Percentiles rank a stretch among this genome's conserved stretches.
Evolutionary conservation across 2,797 vertebrate species (phyloP).

Genomic region (Catostomus latipinnis): DNA sequence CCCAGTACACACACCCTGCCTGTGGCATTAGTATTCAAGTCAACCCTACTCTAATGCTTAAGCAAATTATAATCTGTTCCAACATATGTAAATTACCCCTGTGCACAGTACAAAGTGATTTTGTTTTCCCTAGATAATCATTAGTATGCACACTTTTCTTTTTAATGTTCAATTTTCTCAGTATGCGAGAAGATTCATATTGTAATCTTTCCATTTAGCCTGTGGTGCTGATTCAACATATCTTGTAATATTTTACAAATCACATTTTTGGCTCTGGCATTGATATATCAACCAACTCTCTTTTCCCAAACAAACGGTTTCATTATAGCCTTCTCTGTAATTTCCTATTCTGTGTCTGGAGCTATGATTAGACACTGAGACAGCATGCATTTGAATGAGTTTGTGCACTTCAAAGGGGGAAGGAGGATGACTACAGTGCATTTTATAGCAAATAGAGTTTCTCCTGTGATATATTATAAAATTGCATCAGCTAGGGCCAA

Average conservation of each 20-base stretch:
- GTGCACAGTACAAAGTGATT: conserved; percentile 46
- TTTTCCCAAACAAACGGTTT: conserved; percentile 14
- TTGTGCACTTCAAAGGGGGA: not conserved
- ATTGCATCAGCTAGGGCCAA: not conserved
- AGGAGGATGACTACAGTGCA: not conserved
- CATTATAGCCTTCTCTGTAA: not conserved
- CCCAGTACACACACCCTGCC: conserved; percentile 25
- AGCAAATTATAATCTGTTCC: conserved; percentile 61
- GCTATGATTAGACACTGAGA: conserved; percentile 8
- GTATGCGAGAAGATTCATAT: conserved; percentile 7
- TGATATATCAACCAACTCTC: conserved; percentile 4
- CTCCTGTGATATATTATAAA: not conserved
- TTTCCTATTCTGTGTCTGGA: conserved; percentile 5
- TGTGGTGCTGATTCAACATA: not conserved
- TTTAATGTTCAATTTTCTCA: conserved; percentile 21
- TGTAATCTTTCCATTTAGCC: conserved; percentile 22
- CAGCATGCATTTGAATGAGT: not conserved
- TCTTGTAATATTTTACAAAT: conserved; percentile 31
- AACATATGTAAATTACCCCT: conserved; percentile 63
- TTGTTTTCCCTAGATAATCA: conserved; percentile 49
- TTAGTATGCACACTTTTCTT: conserved; percentile 50
- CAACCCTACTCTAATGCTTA: conserved; percentile 60
- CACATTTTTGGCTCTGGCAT: not conserved
- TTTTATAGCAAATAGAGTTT: conserved; percentile 13
- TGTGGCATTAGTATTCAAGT: conserved; percentile 55